Conservation (phyloP, 2,113 vertebrate species). For the Anhinga rufa region DNA sequence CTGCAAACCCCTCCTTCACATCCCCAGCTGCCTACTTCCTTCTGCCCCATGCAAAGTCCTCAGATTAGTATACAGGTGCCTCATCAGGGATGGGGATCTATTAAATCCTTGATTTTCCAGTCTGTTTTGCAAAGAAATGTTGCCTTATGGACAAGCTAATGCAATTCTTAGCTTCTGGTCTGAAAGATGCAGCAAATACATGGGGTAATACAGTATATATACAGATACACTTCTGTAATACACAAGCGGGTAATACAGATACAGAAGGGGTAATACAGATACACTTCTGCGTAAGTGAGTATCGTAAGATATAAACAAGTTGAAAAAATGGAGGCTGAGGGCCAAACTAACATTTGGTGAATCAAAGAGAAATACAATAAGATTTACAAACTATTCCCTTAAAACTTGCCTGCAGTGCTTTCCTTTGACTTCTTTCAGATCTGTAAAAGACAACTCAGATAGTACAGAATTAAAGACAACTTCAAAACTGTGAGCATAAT, state of each 20-base stretch:
- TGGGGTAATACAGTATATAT: not conserved
- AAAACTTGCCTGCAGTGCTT: not conserved
- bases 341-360: not conserved
- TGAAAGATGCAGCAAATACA: too few relatives aligned
- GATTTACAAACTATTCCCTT: not conserved
- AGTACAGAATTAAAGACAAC: not conserved
- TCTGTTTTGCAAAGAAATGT: not conserved
- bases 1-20: not conserved
- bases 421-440: not conserved
- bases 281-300: not conserved
- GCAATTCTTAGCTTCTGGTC: not conserved
- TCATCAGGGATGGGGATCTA: not conserved
- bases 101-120: not conserved
- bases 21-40: not conserved
- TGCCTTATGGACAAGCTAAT: not conserved
- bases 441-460: not conserved
- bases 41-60: not conserved
- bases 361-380: not conserved
- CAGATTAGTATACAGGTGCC: not conserved
- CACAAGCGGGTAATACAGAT: too few relatives aligned
- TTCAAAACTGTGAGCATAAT: not conserved
- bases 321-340: not conserved
- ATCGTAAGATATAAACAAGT: not conserved
- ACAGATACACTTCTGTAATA: not conserved
- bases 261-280: too few relatives aligned